Evolutionary conservation across 2,888 invertebrate genomes (phyloP), one percentile per base, ranked within the genome.

Genomic region (Acanthosepion lycidas): DNA sequence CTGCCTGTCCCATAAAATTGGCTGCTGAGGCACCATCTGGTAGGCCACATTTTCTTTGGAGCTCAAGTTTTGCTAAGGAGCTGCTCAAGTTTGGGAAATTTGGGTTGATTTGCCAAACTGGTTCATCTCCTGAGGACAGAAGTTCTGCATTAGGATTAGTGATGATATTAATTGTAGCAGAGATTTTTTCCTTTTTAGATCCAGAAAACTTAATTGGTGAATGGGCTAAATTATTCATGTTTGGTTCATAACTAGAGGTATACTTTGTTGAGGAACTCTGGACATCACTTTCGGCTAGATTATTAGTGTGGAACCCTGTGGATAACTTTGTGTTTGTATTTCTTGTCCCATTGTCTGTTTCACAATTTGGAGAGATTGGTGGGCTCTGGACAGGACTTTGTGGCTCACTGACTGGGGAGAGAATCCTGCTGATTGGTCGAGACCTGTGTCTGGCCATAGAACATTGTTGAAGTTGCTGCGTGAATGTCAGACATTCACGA

Each of bases 391-490:
- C 98, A 96, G 98, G 98, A 98, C 98, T 98, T 97, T 98, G 98
- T 0, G 98, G 98, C 96, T 98, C 98, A 96, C 98, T 98, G 96
- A 98, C 98, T 94, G 97, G 98, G 53, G 97, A 97, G 59, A 98
- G 96, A 94, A 98, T 97, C 96, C 98, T 96, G 95, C 98, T 98
- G 91, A 98, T 97, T 0, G 98, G 98, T 91, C 98, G 98, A 95
- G 98, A 98, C 26, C 98, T 97, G 96, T 98, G 98, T 95, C 98
- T 98, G 20, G 96, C 96, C 96, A 96, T 96, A 0, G 98, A 98
- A 97, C 98, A 98, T 95, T 98, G 98, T 96, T 99, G 99, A 94
- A 99, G 98, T 98, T 99, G 99, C 97, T 99, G 99, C 6, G 99
- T 99, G 97, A 99, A 99, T 94, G 99, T 99, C 97, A 99, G 94